Conservation (phyloP, 1,140 invertebrate species). For the Sitophilus oryzae region DNA sequence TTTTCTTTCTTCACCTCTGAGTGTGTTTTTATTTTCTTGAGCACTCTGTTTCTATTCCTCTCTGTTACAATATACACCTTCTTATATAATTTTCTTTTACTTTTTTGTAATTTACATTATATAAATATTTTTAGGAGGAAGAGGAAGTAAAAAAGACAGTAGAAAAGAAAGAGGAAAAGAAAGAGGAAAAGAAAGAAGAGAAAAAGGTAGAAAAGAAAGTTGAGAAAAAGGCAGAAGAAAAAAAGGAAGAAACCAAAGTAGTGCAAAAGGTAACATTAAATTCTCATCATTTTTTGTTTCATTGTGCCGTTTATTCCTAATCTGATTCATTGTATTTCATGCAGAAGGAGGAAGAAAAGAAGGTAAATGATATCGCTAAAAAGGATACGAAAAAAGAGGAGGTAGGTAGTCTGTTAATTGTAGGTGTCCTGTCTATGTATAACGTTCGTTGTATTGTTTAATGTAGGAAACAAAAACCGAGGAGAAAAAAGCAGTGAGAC, state of each 20-base stretch:
- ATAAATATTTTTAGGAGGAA: constrained; percentile 21
- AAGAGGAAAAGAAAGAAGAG: constrained; percentile 46
- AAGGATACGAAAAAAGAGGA: constrained; percentile 38
- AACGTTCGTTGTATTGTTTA: constrained; percentile 23
- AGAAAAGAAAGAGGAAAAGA: constrained; percentile 47
- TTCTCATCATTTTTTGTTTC: constrained; percentile 18
- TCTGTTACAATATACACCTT: neutral
- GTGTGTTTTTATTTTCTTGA: neutral
- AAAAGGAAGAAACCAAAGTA: constrained; percentile 47
- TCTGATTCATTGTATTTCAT: constrained; percentile 8
- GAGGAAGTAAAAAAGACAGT: constrained; percentile 38
- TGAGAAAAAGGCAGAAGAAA: constrained; percentile 42
- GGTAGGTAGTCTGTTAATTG: constrained; percentile 30
- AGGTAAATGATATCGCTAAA: constrained; percentile 48
- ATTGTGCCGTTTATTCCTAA: constrained; percentile 15
- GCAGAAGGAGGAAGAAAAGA: constrained; percentile 47
- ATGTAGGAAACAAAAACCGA: constrained; percentile 27
- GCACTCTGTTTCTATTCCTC: neutral
- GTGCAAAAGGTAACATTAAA: constrained; percentile 29
- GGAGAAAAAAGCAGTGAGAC: constrained; percentile 24
- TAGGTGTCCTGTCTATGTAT: constrained; percentile 25
- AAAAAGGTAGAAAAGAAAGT: constrained; percentile 42
- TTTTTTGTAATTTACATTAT: constrained; percentile 10
- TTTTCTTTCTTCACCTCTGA: neutral
- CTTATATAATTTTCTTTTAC: constrained; percentile 11